A percentile compares a stretch with the other conserved stretches of the same genome.
These are phyloP conservation scores for Heliocidaris tuberculata DNA, from an alignment of 35 echinoderm and acorn worm genomes.

Conservation along the genomic window DNA sequence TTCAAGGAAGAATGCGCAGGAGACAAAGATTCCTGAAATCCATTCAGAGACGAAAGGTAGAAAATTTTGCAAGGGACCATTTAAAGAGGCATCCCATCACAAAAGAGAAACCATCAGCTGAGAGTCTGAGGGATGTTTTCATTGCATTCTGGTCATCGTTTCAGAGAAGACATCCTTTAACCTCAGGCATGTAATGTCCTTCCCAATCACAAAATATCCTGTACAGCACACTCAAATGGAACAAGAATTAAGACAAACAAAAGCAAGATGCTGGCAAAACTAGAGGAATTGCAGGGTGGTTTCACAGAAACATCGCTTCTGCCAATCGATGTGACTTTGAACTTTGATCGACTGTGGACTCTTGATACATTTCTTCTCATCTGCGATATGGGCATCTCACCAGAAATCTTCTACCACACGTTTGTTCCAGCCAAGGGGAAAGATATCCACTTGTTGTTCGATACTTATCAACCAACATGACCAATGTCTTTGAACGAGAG, in stretches of 20 bases:
- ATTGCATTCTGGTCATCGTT: constrained; percentile 58
- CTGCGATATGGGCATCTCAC: constrained; percentile 14
- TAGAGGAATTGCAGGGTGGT: constrained; percentile 41
- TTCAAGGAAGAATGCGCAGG: neutral
- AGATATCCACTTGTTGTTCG: constrained; percentile 57
- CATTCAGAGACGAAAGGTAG: neutral
- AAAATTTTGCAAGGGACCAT: neutral
- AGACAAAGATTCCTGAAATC: neutral
- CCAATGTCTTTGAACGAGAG: constrained; percentile 56
- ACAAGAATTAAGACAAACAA: constrained; percentile 57
- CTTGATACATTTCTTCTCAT: constrained; percentile 50
- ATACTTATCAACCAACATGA: constrained; percentile 52
- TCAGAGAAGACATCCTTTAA: constrained; percentile 68
- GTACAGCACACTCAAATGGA: constrained; percentile 72
- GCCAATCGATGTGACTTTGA: constrained; percentile 28
- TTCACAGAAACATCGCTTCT: constrained; percentile 19
- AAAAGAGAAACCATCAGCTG: neutral
- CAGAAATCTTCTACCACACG: constrained; percentile 53
- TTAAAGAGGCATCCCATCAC: neutral
- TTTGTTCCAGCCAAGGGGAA: constrained; percentile 40
- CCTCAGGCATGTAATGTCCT: constrained; percentile 55
- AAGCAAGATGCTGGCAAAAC: constrained; percentile 2
- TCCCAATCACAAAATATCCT: constrained; percentile 65
- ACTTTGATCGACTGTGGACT: constrained; percentile 64
- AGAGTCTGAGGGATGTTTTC: constrained; percentile 71